These are phyloP conservation scores for Ageneiosus marmoratus DNA, from an alignment of 2,113 vertebrate species.

Conservation along the genomic window DNA sequence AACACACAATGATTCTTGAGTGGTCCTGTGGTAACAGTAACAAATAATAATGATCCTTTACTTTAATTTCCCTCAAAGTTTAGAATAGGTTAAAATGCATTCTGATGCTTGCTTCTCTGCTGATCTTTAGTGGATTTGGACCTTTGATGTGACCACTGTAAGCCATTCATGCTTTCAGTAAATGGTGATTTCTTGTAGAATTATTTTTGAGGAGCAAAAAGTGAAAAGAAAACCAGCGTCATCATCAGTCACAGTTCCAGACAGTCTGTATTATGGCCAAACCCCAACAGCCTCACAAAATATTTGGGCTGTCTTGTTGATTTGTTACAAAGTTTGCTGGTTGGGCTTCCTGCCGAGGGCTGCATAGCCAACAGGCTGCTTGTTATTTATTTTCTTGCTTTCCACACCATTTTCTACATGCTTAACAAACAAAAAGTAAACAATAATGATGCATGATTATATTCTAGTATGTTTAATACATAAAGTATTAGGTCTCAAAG, in stretches of 20 bases:
- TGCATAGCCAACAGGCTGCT: conserved; percentile 30
- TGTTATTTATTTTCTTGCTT: conserved; percentile 43
- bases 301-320: conserved; percentile 63
- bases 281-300: conserved; percentile 50
- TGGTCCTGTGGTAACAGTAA: not conserved
- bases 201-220: conserved; percentile 26
- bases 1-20: conserved; percentile 9
- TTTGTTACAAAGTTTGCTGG: conserved; percentile 60
- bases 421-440: not conserved
- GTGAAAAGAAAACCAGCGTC: conserved; percentile 18
- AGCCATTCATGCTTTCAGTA: not conserved
- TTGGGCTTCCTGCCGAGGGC: conserved; percentile 43
- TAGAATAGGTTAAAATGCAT: not conserved
- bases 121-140: not conserved
- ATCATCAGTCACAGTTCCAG: conserved; percentile 9
- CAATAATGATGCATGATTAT: not conserved
- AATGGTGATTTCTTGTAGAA: not conserved
- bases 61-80: conserved; percentile 25
- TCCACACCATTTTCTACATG: not conserved
- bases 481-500: not conserved
- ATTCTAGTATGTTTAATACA: not conserved
- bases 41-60: not conserved
- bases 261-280: conserved; percentile 45
- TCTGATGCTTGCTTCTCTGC: not conserved
- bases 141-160: not conserved